Evolutionary conservation across 2,888 invertebrate species (phyloP), one percentile per base, ranked within the genome.

Genomic region (Argyra leucocephala): DNA sequence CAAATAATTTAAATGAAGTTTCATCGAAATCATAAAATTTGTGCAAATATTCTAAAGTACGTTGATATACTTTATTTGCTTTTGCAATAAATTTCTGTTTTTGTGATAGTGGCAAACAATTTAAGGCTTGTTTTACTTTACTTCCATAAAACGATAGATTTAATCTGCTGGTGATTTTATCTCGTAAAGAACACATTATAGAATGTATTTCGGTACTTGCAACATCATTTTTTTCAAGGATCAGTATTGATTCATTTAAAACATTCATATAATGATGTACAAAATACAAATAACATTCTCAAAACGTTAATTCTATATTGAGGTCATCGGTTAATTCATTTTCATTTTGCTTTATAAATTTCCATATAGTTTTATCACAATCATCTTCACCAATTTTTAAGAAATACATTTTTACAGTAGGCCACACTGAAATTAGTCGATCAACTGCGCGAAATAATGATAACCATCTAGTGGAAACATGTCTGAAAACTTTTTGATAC

Each of bases 281-380:
- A 59, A 59, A 59, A 23, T 59, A 59, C 22, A 59, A 59, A 59
- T 23, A 59, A 22, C 10, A 59, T 22, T 59, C 26, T 6, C 26
- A 26, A 9, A 26, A 26, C 4, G 26, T 6, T 26, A 9, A 9
- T 4, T 4, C 4, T 26, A 9, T n/a, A n/a, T n/a, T 59, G 7
- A 59, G 22, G 59, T 59, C 23, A 59, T 23, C 9, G 22, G 6
- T 22, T 7, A 22, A 12, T 59, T 22, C 59, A 59, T 22, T 22
- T 59, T 59, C 59, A 22, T 59, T 9, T 59, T 22, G 22, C 15
- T 22, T 22, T 59, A 59, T 22, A 59, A 59, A 59, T 59, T 22
- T 22, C 59, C 59, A 59, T 12, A 22, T 59, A 22, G 9, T 9
- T 22, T 7, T 7, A 22, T 22, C 59, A 6, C 58, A 59, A 59